Evolutionary conservation across 2,113 vertebrate species (phyloP), one percentile per base, ranked within the genome.

Genomic region (Origma solitaria): DNA sequence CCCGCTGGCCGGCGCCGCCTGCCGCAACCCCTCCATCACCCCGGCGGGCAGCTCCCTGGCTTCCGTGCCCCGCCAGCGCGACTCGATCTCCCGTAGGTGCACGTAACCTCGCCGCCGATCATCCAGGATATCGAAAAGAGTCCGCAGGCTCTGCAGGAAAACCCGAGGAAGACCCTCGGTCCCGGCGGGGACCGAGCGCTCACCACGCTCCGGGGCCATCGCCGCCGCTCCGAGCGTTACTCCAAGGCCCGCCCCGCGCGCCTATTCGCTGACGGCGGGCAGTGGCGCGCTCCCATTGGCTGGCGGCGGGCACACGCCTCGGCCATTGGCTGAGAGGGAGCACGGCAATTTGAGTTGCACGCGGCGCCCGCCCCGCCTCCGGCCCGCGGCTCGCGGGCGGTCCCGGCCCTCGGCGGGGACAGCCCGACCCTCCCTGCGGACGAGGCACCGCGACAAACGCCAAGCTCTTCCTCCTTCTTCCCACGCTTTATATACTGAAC

Each of bases 61-160:
- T 76, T 98, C 99, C 1, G 98, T 97, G 10, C 98, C 99, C 69
- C 71, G 86, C 99, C 99, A 99, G 71, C 99, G 99, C 72, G 98
- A 98, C 97, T 99, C 99, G 71, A 99, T 99, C 98, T 99, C 99
- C 40, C 98, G 98, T 9, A 99, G 98, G 96, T 99, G 99, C 40
- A 99, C 98, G 54, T 97, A 99, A 3, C 99, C 99, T 15, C 98
- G 97, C 30, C 98, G 97, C 14, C 96, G 97, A 61, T 99, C 99
- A 92, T 99, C 99, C 94, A 99, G 95, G 82, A 99, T 99, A 91
- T 99, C 99, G 96, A 99, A 99, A 7, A 99, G 98, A 2, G 99
- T 99, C 86, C 99, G 98, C 84, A 99, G 93, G 81, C 99, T 99
- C 95, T 98, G 99, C 62, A 99, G 95, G 86, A 99, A 99, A 8